Conservation (phyloP, 2,113 vertebrate species). For the Mola mola region DNA sequence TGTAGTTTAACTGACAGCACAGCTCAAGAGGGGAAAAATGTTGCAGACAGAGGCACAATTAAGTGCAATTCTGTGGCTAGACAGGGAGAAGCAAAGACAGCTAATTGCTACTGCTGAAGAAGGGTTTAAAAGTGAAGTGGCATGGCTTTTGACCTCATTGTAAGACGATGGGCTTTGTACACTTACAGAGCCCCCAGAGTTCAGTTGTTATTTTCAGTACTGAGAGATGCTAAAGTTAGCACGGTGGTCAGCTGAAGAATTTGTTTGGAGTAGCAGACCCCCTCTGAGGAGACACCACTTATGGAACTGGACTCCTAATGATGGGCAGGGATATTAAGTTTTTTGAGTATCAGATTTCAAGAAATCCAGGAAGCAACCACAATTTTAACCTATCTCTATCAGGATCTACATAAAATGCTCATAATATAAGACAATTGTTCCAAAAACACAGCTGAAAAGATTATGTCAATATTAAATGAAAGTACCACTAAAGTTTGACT, state of each 20-base stretch:
- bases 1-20: slow-evolving; percentile 37
- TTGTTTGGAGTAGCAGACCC: slow-evolving; percentile 51
- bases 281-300: slow-evolving; percentile 34
- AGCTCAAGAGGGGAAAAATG: slow-evolving; percentile 39
- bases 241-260: slow-evolving; percentile 54
- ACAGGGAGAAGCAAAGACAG: slow-evolving; percentile 48
- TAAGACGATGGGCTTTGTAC: slow-evolving; percentile 48
- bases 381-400: no score
- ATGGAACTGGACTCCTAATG: slow-evolving; percentile 33
- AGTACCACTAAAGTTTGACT: no score
- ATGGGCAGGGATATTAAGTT: slow-evolving; percentile 6
- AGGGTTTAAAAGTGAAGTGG: slow-evolving; percentile 64
- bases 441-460: no score
- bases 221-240: slow-evolving; percentile 44
- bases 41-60: slow-evolving; percentile 66
- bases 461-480: no score
- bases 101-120: slow-evolving; percentile 66
- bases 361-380: background rate
- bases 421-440: no score
- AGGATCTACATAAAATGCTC: no score
- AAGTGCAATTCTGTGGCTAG: slow-evolving; percentile 75
- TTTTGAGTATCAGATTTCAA: slow-evolving; percentile 2
- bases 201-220: slow-evolving; percentile 56
- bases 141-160: slow-evolving; percentile 53
- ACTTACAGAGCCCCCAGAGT: slow-evolving; percentile 31